phyloP scores from a whole-genome alignment of 2,888 invertebrate species.

The Caenorhabditis angaria region DNA sequence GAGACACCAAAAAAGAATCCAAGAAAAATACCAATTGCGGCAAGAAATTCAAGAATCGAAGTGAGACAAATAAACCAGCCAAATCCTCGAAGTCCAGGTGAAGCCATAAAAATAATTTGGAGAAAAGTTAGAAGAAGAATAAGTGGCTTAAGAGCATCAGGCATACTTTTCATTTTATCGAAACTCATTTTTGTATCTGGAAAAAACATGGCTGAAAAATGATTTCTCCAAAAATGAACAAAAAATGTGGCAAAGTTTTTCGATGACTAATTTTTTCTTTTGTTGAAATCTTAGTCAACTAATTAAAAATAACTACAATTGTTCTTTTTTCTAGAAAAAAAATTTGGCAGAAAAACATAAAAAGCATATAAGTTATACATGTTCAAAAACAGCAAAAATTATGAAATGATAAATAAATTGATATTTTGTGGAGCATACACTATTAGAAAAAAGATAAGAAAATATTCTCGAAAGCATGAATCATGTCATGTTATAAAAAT shows the following conservation, averaged over 20 bases:
- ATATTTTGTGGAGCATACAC: neutral
- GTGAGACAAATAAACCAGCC: slow-evolving; percentile 47
- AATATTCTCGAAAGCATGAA: too few species aligned
- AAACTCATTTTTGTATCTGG: slow-evolving; percentile 29
- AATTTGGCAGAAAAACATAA: too few species aligned
- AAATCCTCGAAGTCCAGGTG: slow-evolving; percentile 41
- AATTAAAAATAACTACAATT: too few species aligned
- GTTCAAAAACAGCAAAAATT: too few species aligned
- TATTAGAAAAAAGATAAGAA: neutral
- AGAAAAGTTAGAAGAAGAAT: slow-evolving; percentile 44
- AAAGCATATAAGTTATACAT: too few species aligned
- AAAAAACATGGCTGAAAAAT: slow-evolving; percentile 11
- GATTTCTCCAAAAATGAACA: too few species aligned
- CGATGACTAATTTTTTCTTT: too few species aligned
- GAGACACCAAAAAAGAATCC: slow-evolving; percentile 38
- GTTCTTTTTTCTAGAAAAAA: neutral
- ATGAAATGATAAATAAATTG: too few species aligned
- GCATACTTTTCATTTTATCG: slow-evolving; percentile 46
- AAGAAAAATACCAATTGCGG: slow-evolving; percentile 34
- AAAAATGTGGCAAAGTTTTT: too few species aligned
- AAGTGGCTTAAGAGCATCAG: slow-evolving; percentile 44
- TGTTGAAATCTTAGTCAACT: neutral
- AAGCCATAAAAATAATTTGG: slow-evolving; percentile 50
- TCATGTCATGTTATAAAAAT: too few species aligned
- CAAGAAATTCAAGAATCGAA: slow-evolving; percentile 45